Evolutionary conservation across 2,888 invertebrate species (phyloP).

Genomic region (Nasonovia ribisnigri): DNA sequence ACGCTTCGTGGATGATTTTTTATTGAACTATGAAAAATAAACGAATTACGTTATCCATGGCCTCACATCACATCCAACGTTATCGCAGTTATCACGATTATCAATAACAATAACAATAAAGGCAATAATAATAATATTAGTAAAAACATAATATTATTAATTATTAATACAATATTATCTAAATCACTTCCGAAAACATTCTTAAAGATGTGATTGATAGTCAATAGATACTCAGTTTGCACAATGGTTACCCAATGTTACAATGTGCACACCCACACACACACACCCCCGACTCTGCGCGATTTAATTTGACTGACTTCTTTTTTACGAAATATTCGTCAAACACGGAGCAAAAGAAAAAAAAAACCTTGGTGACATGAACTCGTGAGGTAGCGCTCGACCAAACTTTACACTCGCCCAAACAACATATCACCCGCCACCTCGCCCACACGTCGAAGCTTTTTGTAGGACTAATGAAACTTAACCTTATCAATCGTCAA

Average conservation of each 20-base stretch:
- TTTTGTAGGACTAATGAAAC: neutral
- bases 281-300: neutral
- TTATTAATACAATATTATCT: neutral
- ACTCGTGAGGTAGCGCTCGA: neutral
- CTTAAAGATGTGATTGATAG: neutral
- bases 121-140: neutral
- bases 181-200: neutral
- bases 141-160: no score
- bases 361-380: neutral
- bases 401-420: neutral
- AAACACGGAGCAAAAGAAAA: neutral
- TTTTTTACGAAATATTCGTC: neutral
- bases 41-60: neutral
- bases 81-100: neutral
- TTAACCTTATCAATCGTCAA: neutral
- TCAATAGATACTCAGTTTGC: neutral
- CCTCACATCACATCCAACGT: neutral
- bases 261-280: neutral
- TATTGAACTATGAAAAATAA: neutral
- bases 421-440: neutral
- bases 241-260: neutral
- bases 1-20: neutral
- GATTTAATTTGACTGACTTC: neutral
- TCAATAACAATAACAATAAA: constrained; percentile 14
- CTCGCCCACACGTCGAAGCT: neutral